Evolutionary conservation across 2,797 vertebrate genomes (phyloP).

Genomic region (Thalassophryne amazonica): DNA sequence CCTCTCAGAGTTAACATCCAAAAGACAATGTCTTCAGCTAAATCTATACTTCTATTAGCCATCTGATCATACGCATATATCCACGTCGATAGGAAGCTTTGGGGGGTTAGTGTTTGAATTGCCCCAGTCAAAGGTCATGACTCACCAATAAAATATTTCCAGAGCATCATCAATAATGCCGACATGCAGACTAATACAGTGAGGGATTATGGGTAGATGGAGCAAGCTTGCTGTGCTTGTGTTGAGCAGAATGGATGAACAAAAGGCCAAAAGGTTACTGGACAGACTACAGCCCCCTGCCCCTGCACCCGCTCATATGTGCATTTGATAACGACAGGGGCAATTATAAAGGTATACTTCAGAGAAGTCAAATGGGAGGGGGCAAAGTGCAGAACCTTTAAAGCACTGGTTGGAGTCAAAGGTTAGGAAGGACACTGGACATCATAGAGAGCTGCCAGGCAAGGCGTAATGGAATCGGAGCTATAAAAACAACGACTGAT

Average conservation of each 20-base stretch:
- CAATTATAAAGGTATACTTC: slow-evolving; percentile 84
- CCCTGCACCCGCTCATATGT: slow-evolving; percentile 70
- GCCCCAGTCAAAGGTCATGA: slow-evolving; percentile 78
- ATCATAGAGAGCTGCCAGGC: slow-evolving; percentile 46
- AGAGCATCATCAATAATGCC: slow-evolving; percentile 74
- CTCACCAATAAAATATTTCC: slow-evolving; percentile 81
- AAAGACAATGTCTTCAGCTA: slow-evolving; percentile 38
- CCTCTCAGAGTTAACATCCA: slow-evolving; percentile 48
- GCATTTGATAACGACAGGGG: slow-evolving; percentile 75
- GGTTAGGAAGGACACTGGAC: slow-evolving; percentile 71
- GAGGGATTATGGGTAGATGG: slow-evolving; percentile 63
- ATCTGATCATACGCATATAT: slow-evolving; percentile 63
- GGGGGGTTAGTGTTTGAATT: slow-evolving; percentile 72
- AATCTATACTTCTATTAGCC: slow-evolving; percentile 68
- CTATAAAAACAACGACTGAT: slow-evolving; percentile 47
- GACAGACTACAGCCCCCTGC: slow-evolving; percentile 63
- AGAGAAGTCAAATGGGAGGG: slow-evolving; percentile 80
- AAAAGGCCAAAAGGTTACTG: slow-evolving; percentile 78
- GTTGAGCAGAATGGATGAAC: slow-evolving; percentile 69
- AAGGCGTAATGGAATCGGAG: slow-evolving; percentile 53
- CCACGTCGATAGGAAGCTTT: slow-evolving; percentile 61
- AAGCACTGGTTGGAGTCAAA: slow-evolving; percentile 78
- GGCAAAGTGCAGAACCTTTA: slow-evolving; percentile 80
- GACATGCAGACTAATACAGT: slow-evolving; percentile 81
- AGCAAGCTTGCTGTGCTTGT: slow-evolving; percentile 47